A percentile compares a stretch with the other conserved stretches of the same genome.
Conservation (phyloP, 2,113 vertebrate genomes). For the Sylvia atricapilla region DNA sequence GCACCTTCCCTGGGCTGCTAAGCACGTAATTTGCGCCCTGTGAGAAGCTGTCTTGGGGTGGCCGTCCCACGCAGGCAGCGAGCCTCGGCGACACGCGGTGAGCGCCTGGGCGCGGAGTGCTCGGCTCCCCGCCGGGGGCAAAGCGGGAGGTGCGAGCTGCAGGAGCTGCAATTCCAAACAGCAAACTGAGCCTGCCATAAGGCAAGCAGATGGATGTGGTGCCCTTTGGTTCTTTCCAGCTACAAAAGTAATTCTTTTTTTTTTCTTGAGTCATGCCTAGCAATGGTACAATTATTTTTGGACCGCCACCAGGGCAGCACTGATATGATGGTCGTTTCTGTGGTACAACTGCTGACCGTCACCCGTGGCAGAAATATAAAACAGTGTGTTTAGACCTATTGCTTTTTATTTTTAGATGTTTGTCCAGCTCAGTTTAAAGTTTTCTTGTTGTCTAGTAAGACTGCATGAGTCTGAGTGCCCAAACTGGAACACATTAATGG, state of each 20-base stretch:
- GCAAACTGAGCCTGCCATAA: slow-evolving; percentile 12
- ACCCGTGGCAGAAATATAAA: not conserved
- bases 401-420: not conserved
- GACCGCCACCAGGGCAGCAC: not conserved
- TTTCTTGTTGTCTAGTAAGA: not conserved
- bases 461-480: not conserved
- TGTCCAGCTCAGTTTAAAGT: not conserved
- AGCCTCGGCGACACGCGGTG: not conserved
- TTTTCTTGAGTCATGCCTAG: slow-evolving; percentile 19
- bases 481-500: not conserved
- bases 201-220: slow-evolving; percentile 22
- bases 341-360: not conserved
- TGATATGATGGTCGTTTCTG: not conserved
- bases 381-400: not conserved
- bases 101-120: not conserved
- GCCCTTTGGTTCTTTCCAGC: slow-evolving; percentile 2
- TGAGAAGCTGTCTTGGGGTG: not conserved
- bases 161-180: not conserved
- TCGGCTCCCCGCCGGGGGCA: not conserved
- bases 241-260: not conserved
- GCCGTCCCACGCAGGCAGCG: not conserved
- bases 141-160: not conserved
- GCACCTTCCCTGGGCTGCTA: not conserved
- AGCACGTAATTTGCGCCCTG: not conserved
- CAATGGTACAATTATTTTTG: slow-evolving; percentile 27